Conservation (phyloP, 2,797 vertebrate genomes). For the Gouania willdenowi region DNA sequence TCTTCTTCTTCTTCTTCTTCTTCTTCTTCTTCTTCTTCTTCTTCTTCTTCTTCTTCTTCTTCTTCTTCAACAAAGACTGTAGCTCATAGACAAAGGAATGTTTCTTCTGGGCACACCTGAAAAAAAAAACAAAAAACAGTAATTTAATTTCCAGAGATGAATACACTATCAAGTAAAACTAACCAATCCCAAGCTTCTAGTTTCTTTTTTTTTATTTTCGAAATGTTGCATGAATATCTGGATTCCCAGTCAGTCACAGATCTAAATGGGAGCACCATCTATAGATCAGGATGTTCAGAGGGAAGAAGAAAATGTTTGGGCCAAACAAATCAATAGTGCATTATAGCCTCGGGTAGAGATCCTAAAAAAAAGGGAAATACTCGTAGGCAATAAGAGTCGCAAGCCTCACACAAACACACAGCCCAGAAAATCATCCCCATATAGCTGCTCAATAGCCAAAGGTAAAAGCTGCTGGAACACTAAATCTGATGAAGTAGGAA, state of each 20-base stretch:
- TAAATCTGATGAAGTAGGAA: constrained; percentile 52
- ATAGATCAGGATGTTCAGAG: constrained; percentile 27
- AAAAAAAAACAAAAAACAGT: constrained; percentile 13
- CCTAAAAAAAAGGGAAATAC: constrained; percentile 54
- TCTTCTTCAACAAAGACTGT: constrained; percentile 3
- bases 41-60: no score
- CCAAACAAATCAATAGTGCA: constrained; percentile 74
- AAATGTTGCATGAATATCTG: no score
- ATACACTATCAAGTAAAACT: no score
- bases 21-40: no score
- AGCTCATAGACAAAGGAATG: constrained; percentile 10
- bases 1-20: no score
- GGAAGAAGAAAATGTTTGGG: constrained; percentile 50
- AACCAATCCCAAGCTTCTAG: no score
- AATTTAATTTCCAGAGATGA: background rate
- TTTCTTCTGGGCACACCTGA: constrained; percentile 24
- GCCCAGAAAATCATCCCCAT: constrained; percentile 8
- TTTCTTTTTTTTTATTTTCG: no score
- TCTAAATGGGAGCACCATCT: constrained; percentile 15
- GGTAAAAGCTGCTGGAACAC: constrained; percentile 30
- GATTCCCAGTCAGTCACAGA: constrained; percentile 8
- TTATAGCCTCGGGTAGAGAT: constrained; percentile 44
- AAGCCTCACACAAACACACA: constrained; percentile 17
- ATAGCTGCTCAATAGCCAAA: constrained; percentile 27
- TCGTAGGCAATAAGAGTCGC: constrained; percentile 35